Conservation (phyloP, 2,113 vertebrate species). For the Hippolais icterina region DNA sequence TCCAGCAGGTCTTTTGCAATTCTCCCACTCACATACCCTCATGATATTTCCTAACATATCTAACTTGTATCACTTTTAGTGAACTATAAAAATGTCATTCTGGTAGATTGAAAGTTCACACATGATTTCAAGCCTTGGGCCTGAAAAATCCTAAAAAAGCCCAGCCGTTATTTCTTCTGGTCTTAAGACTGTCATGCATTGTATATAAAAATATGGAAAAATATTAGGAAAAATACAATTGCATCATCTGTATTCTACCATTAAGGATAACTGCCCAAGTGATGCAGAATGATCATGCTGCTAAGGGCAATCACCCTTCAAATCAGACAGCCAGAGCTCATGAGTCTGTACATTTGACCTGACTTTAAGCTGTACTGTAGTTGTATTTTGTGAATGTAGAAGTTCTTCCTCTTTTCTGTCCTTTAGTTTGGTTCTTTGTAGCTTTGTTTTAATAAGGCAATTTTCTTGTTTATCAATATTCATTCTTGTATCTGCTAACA, state of each 20-base stretch:
- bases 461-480: background rate
- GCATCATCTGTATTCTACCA: background rate
- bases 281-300: background rate
- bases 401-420: background rate
- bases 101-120: background rate
- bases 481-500: background rate
- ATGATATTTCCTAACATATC: background rate
- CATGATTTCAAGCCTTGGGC: background rate
- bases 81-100: background rate
- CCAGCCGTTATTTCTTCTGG: background rate
- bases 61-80: background rate
- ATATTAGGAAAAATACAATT: background rate
- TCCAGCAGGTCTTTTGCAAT: background rate
- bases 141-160: background rate
- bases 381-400: background rate
- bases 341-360: background rate
- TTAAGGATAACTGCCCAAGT: background rate
- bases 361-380: background rate
- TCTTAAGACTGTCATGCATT: background rate
- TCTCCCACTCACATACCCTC: background rate
- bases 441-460: background rate
- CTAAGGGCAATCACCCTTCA: background rate
- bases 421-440: background rate
- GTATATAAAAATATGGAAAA: background rate
- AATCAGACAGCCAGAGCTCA: background rate